Base-by-base conservation (phyloP, 2,888 invertebrate species). In the Mythimna loreyi region DNA sequence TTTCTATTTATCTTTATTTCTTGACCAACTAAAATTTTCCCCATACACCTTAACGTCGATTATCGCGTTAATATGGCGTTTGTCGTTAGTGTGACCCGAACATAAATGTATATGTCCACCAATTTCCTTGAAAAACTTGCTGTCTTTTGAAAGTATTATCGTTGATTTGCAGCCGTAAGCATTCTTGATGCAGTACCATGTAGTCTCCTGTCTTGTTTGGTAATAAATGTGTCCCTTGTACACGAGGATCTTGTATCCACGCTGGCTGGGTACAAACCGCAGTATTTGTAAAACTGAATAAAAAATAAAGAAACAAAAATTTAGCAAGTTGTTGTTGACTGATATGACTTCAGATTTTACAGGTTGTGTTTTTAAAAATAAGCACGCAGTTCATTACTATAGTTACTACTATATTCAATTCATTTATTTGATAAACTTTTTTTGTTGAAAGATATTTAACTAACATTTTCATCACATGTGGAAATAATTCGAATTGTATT, bases 111-210 rank as follows among this genome's bases (percentile, higher is more conserved):
- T 80, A 47, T 90, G 90, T 0, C 63, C 43, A 6, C 69, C 83
- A 0, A 85, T 6, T 28, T 83, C 81, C 1, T 65, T 28, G 0
- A 87, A 30, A 45, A 83, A 82, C 28, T 75, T 64, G 6, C 63
- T 74, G 2, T 68, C 67, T 28, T 72, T 74, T 5, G 77, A 78
- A 0, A 86, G 62, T 0, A 83, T 13, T 1, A 91, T 67, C 21
- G 68, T 73, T 4, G 87, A 86, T 59, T 82, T 87, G 66, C 91
- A 92, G 0, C 88, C 86, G 0, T 47, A 25, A 3, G 33, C 50
- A 59, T 85, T 89, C 73, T 87, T 90, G 0, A 89, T 88, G 63
- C 91, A 92, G 58, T 89, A 89, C 90, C 90, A 92, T n/a, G 89
- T 74, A 3, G 81, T 85, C 45, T 66, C 84, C 25, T 78, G 81